phyloP scores from a whole-genome alignment of 1,140 invertebrate species.

The Euborellia annulipes region DNA sequence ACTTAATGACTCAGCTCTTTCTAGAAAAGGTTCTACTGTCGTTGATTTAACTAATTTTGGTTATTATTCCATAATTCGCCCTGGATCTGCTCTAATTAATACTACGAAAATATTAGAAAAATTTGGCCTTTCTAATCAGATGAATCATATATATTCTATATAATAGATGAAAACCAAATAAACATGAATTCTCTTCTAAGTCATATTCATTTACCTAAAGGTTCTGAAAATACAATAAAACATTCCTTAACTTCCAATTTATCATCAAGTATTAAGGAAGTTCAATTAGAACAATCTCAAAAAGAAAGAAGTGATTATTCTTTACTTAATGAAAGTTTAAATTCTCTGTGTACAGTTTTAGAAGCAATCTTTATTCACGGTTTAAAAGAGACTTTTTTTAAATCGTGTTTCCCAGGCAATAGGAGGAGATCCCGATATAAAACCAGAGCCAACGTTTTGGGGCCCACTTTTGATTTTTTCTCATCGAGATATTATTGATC shows the following conservation, averaged over 20 bases:
- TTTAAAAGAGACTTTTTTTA: constrained; percentile 68
- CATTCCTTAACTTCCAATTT: constrained; percentile 51
- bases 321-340: constrained; percentile 42
- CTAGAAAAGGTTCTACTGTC: constrained; percentile 74
- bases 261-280: constrained; percentile 56
- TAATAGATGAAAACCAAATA: not conserved
- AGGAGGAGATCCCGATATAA: constrained; percentile 48
- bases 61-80: constrained; percentile 55
- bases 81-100: constrained; percentile 48
- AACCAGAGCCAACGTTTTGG: constrained; percentile 81
- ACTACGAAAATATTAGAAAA: constrained; percentile 34
- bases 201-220: constrained; percentile 1
- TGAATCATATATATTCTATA: not conserved
- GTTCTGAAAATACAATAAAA: constrained; percentile 30
- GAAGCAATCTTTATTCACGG: constrained; percentile 85
- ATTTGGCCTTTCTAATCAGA: constrained; percentile 17
- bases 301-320: constrained; percentile 1
- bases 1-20: constrained; percentile 31
- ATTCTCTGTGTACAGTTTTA: constrained; percentile 54
- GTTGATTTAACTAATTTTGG: constrained; percentile 64
- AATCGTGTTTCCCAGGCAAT: constrained; percentile 56
- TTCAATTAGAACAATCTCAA: constrained; percentile 42
- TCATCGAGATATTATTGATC: constrained; percentile 68
- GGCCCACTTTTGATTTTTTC: constrained; percentile 65
- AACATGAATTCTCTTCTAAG: constrained; percentile 8